Conservation (phyloP, 2,888 invertebrate species). For the Tenthredo livida region DNA sequence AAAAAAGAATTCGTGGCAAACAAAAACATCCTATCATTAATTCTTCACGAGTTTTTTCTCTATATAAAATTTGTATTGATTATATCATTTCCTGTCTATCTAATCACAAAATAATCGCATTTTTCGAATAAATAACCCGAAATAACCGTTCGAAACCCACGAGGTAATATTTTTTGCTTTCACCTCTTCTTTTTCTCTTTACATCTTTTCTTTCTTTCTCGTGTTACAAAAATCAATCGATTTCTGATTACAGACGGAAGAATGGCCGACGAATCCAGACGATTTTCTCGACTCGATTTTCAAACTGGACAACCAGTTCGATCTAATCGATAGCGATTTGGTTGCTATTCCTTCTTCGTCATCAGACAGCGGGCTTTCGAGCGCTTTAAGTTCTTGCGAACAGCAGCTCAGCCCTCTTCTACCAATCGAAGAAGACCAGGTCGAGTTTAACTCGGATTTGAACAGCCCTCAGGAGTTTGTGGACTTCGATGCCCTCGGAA, state of each 20-base stretch:
- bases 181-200: too few relatives aligned
- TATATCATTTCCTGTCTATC: background rate
- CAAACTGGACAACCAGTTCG: constrained; percentile 82
- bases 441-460: constrained; percentile 67
- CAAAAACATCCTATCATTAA: background rate
- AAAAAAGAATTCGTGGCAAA: background rate
- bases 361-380: constrained; percentile 87
- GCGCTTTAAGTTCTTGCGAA: constrained; percentile 79
- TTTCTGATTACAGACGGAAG: constrained; percentile 75
- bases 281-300: constrained; percentile 86
- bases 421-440: constrained; percentile 72
- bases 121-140: too few relatives aligned
- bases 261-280: constrained; percentile 80
- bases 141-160: background rate
- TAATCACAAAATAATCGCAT: too few relatives aligned
- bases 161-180: background rate
- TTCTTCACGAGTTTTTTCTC: background rate
- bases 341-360: constrained; percentile 81
- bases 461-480: constrained; percentile 70
- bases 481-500: constrained; percentile 70
- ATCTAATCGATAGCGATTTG: constrained; percentile 78
- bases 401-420: constrained; percentile 81
- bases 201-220: constrained; percentile 2
- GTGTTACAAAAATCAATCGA: constrained; percentile 47
- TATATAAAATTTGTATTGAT: background rate